Evolutionary conservation across 2,888 invertebrate species (phyloP), one percentile per base, ranked within the genome.

Genomic region (Epinotia brunnichana): DNA sequence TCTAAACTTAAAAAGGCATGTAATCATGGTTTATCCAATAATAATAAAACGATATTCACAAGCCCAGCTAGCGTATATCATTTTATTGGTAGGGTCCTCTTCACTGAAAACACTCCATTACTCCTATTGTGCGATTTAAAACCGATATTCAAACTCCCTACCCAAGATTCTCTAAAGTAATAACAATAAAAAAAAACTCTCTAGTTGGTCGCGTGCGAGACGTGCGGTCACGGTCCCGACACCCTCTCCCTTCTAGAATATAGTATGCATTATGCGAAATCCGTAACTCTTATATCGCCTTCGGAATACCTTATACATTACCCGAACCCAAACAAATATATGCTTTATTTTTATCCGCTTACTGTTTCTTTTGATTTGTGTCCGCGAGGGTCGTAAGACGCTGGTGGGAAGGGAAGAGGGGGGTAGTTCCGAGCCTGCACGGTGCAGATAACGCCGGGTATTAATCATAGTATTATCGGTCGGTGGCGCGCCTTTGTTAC

Each of bases 211-310:
- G 92, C 91, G 92, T 92, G 92, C 90, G 90, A 88, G 92, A 92
- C 92, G 92, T 92, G 92, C 87, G 92, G 92, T 91, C 92, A 89
- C 90, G 90, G 88, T 88, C 82, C 78, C 85, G 84, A 76, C 79
- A 77, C 78, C 74, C 78, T 74, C 80, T 76, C 78, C 76, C 81
- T 75, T 75, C 73, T 72, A 73, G 87, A 90, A 92, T 92, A 92
- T 92, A 92, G 91, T 91, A 92, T 92, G 92, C 92, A 92, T 92
- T 92, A 92, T 92, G 92, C 92, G 92, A 92, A 92, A 92, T 92
- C 91, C 92, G 91, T 92, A 91, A 91, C 91, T 92, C 92, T 90
- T 90, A 87, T 89, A 88, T 87, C 83, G 83, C 86, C 87, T 83
- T 80, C 83, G 85, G 90, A 88, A 91, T 90, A 90, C 89, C 91